A percentile compares a stretch with the other conserved stretches of the same genome.
Evolutionary conservation across 2,113 vertebrate species (phyloP).

Genomic region (Menidia beryllina): DNA sequence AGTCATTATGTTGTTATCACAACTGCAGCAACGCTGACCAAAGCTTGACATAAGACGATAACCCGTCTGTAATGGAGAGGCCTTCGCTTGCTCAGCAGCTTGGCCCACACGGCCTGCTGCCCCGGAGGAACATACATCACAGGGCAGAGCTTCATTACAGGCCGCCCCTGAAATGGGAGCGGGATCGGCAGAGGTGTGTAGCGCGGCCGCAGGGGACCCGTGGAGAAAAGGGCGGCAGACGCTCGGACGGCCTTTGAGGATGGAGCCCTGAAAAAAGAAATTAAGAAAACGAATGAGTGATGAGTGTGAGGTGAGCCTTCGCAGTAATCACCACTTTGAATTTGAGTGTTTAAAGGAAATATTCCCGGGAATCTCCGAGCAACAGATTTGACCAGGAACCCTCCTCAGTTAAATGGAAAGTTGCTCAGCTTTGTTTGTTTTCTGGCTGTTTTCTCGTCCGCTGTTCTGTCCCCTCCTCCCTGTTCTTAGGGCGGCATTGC

Average conservation of each 20-base stretch:
- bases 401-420: constrained; percentile 44
- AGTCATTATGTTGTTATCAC: constrained; percentile 82
- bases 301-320: constrained; percentile 62
- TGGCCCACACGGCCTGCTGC: constrained; percentile 72
- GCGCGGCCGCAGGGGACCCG: constrained; percentile 36
- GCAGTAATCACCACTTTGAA: constrained; percentile 70
- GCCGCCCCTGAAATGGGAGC: constrained; percentile 51
- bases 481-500: constrained; percentile 50
- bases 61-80: constrained; percentile 73
- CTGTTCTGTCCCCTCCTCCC: constrained; percentile 9
- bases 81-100: constrained; percentile 68
- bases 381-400: constrained; percentile 48
- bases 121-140: constrained; percentile 77
- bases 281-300: constrained; percentile 77
- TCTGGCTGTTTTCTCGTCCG: constrained; percentile 36
- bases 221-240: constrained; percentile 18
- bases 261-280: constrained; percentile 48
- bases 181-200: constrained; percentile 56
- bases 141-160: constrained; percentile 60
- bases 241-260: constrained; percentile 51
- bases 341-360: constrained; percentile 61
- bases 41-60: constrained; percentile 71
- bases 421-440: constrained; percentile 58
- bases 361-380: constrained; percentile 43
- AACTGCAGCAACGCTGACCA: constrained; percentile 67